These are phyloP conservation scores for Pentalonia nigronervosa DNA, from an alignment of 1,140 invertebrate genomes.

Conservation along the genomic window DNA sequence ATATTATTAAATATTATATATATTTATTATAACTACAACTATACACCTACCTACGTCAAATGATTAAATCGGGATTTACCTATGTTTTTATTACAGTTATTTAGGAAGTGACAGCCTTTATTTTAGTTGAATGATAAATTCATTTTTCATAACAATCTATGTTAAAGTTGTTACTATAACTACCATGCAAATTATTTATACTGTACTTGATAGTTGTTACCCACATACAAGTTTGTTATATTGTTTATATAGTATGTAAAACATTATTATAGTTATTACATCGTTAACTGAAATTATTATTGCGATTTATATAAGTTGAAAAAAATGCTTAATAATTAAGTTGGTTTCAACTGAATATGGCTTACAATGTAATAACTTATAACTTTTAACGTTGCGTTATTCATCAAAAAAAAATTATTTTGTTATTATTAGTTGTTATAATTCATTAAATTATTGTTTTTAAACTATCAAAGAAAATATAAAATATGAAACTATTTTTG, in stretches of 20 bases:
- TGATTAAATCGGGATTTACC: not conserved
- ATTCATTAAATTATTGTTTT: conserved; percentile 14
- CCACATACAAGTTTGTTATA: not conserved
- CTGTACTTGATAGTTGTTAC: not conserved
- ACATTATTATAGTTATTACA: not conserved
- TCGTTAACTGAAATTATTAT: not conserved
- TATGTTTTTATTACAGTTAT: not conserved
- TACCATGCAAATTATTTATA: not conserved
- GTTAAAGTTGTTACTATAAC: not conserved
- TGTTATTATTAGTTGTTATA: conserved; percentile 5
- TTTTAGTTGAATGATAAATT: not conserved
- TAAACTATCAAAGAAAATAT: not conserved
- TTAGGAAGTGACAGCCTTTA: not conserved
- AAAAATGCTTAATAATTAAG: not conserved
- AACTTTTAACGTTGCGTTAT: not conserved
- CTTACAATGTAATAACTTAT: not conserved
- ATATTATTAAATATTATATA: too few relatives aligned
- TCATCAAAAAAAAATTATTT: conserved; percentile 3
- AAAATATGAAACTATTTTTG: conserved; percentile 3
- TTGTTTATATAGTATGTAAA: not conserved
- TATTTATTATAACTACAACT: too few relatives aligned
- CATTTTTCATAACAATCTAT: not conserved
- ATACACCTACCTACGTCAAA: not conserved
- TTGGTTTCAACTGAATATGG: not conserved
- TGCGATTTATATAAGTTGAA: not conserved